phyloP scores from a whole-genome alignment of 2,797 vertebrate species.

The Pteronotus mesoamericanus region DNA sequence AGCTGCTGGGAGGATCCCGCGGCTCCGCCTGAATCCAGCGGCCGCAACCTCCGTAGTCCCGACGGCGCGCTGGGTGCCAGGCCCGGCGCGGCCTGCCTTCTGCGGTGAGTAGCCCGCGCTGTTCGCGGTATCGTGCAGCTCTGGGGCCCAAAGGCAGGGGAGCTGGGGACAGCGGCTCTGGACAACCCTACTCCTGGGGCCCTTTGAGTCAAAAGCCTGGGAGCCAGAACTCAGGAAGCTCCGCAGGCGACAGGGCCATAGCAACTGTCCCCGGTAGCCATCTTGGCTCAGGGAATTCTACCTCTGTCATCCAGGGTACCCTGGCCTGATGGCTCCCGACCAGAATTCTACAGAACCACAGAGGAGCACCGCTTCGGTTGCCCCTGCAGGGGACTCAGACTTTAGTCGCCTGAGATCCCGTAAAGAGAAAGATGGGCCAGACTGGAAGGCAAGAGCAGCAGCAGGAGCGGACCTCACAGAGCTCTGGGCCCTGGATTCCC shows the following conservation, averaged over 20 bases:
- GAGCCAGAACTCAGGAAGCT: neutral
- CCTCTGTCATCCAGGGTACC: neutral
- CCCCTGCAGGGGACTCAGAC: accelerated
- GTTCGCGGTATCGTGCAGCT: neutral
- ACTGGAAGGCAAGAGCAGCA: neutral
- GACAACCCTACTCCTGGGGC: neutral
- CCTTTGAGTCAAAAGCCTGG: neutral
- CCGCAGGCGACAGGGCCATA: accelerated
- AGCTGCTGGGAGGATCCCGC: accelerated
- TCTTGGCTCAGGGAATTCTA: neutral
- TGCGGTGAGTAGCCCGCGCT: accelerated
- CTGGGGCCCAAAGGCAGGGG: neutral
- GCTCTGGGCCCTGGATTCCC: neutral
- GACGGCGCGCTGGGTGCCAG: accelerated
- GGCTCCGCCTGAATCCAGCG: accelerated
- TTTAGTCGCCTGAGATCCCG: accelerated
- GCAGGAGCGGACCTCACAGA: accelerated
- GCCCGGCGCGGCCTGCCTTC: accelerated
- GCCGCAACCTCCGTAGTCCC: neutral
- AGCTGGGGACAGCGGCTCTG: accelerated
- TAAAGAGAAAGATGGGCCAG: neutral
- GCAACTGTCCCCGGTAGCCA: neutral
- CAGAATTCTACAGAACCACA: neutral
- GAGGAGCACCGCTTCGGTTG: neutral
- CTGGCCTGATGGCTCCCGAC: accelerated